Base-by-base conservation (phyloP, 1,140 invertebrate genomes). In the Anadara kagoshimensis region DNA sequence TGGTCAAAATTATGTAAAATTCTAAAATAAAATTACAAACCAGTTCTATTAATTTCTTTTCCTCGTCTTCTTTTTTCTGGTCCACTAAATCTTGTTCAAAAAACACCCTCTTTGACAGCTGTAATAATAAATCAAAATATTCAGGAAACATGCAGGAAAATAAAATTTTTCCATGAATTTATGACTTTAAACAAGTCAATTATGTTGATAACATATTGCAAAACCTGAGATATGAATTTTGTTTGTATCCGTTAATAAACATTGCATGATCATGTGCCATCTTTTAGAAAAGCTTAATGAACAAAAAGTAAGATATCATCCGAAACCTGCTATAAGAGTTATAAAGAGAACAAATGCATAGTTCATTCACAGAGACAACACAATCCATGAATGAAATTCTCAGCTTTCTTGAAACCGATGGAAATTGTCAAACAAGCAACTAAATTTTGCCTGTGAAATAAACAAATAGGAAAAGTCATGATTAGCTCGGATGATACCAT, bases 71-170 rank as follows among this genome's bases (percentile, higher is more conserved):
- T 51, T 85, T 87, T 44, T 70, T 73, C 64, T 83, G 79, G 68
- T 87, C 85, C 18, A 75, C 82, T 45, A 80, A 67, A 67, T 86
- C 83, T 69, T 87, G 84, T 67, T 86, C 85, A 81, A 82, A 77
- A 54, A 73, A 66, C 10, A 73, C 78, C 45, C 80, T 69, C 56
- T 79, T 72, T 65, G 75, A 75, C 44, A 80, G 61, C 81, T 83
- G 57, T 8, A 75, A 76, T 49, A 16, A 64, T 24, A 63, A 20
- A 11, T 56, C 61, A 61, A 59, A 69, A 4, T 22, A 51, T 51
- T 51, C 10, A 51, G 49, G 10, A 16, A 4, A 18, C 20, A 22
- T 18, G 10, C 1, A 1, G 10, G 1, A 51, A 22, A 51, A 18
- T 10, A 18, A 10, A n/a, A 51, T 51, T 4, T 3, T 22, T 51